Percentiles rank a stretch among this genome's conserved stretches.
Evolutionary conservation across 2,797 vertebrate genomes (phyloP).

Genomic region (Mionectes olivaceus): DNA sequence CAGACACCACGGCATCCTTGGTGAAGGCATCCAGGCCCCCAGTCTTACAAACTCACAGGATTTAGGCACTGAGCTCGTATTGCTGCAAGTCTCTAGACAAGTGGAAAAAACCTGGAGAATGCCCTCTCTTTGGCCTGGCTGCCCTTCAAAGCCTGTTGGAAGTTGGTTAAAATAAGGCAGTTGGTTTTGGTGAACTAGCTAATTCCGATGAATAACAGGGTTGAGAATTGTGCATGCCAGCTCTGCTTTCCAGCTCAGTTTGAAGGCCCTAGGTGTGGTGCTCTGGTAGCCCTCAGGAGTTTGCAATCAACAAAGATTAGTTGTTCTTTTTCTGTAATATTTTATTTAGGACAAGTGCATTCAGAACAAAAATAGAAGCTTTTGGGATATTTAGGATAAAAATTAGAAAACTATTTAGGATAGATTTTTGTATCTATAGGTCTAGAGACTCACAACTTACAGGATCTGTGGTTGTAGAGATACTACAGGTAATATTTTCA

Average conservation of each 20-base stretch:
- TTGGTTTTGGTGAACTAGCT: neutral
- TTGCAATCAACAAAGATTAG: neutral
- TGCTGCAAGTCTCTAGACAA: neutral
- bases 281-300: neutral
- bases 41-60: fast-evolving
- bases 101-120: neutral
- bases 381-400: neutral
- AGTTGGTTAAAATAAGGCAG: neutral
- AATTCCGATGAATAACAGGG: neutral
- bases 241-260: neutral
- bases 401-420: neutral
- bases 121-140: neutral
- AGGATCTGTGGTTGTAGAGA: neutral
- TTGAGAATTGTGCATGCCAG: neutral
- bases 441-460: neutral
- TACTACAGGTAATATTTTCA: neutral
- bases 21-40: neutral
- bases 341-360: neutral
- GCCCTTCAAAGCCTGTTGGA: neutral
- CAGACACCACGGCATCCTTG: neutral
- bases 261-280: neutral
- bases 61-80: neutral
- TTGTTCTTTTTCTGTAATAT: neutral
- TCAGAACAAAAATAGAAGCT: neutral
- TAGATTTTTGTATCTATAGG: neutral